Base-by-base conservation (phyloP, 2,888 invertebrate species). In the Agrotis segetum region DNA sequence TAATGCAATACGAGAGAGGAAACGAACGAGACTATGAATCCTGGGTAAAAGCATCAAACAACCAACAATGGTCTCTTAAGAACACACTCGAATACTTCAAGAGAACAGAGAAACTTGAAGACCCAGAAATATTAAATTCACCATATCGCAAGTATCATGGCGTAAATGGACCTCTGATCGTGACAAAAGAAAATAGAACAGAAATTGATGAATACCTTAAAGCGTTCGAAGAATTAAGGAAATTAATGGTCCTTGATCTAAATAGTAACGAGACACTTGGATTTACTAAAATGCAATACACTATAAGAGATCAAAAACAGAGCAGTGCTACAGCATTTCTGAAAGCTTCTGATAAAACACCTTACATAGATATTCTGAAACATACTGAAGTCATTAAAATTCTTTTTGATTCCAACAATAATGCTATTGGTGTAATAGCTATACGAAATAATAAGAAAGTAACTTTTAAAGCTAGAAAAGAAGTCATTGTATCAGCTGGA, bases 401-500 rank as follows among this genome's bases (percentile, higher is more conserved):
- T 34, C 49, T 88, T 9, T 86, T 92, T 62, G 88, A 90, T 74
- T 79, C 87, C 4, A 70, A 86, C 4, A 88, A 90, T 17, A 85
- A 80, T 21, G 91, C 91, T 9, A 71, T 81, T 14, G 91, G 89
- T 13, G 88, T 92, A 0, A 74, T 81, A 74, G 82, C 82, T 1
- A 34, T 79, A 1, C 67, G 79, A n/a, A 71, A 79, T 49, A 69
- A 78, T 40, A 67, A 79, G 55, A 76, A 52, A 3, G 61, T 88
- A 5, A 85, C 74, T 0, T 49, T 89, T 3, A 84, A 80, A 61
- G 88, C 88, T 5, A 85, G 71, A 0, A 87, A 84, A 53, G 91
- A 91, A 81, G 84, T 92, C 0, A 88, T 92, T n/a, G 7, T 92
- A 21, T 87, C 89, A 6, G 90, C 88, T 9, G 92, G 92, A 44